These are phyloP conservation scores for Cosmorhoe ocellata DNA, from an alignment of 2,888 invertebrate species.

Conservation along the genomic window DNA sequence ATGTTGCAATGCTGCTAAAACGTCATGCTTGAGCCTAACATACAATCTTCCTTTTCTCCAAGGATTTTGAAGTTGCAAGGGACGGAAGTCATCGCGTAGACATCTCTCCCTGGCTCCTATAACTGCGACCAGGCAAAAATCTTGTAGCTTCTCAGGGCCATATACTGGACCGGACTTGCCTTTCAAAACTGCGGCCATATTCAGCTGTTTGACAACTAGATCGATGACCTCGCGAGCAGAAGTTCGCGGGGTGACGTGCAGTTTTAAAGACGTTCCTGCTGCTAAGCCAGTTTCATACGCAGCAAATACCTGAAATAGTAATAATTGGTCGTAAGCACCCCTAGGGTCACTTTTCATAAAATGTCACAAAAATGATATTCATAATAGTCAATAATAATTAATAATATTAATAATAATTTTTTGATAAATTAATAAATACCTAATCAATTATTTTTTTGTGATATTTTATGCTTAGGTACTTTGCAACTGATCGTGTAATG, in stretches of 20 bases:
- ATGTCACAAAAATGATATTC: no score
- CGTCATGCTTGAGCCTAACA: slow-evolving; percentile 95
- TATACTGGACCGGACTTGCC: slow-evolving; percentile 93
- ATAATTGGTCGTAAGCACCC: no score
- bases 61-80: slow-evolving; percentile 95
- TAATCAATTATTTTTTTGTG: no score
- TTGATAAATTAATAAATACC: no score
- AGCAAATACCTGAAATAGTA: slow-evolving; percentile 89
- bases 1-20: slow-evolving; percentile 93
- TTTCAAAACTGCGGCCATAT: slow-evolving; percentile 94
- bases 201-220: slow-evolving; percentile 96
- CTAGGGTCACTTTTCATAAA: no score
- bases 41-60: slow-evolving; percentile 97
- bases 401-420: no score
- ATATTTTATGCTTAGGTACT: no score
- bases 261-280: slow-evolving; percentile 94
- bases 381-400: no score
- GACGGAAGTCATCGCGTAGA: slow-evolving; percentile 96
- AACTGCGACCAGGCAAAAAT: slow-evolving; percentile 97
- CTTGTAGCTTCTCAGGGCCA: slow-evolving; percentile 90
- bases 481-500: no score
- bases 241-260: slow-evolving; percentile 96
- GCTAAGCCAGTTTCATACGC: slow-evolving; percentile 98
- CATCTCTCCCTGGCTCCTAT: slow-evolving; percentile 97
- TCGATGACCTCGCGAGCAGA: slow-evolving; percentile 97